Conservation (phyloP, 1,140 invertebrate species). For the Holotrichia oblita region DNA sequence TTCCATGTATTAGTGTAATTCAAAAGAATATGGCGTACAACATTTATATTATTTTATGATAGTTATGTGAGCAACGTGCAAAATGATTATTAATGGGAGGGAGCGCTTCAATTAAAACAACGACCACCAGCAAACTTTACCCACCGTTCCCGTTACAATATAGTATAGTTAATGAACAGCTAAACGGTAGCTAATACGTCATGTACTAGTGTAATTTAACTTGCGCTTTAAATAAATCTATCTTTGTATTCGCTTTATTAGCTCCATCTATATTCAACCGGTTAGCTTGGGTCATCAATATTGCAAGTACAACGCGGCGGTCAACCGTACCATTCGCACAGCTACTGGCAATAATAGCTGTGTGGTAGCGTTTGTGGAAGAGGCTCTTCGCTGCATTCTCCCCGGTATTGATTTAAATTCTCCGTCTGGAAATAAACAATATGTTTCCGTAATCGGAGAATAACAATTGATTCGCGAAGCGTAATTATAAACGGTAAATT, state of each 20-base stretch:
- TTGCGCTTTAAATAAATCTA: slow-evolving; percentile 18
- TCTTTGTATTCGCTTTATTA: slow-evolving; percentile 17
- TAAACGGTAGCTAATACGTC: slow-evolving; percentile 1
- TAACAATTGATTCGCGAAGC: neutral
- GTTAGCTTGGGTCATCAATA: neutral
- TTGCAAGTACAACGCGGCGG: neutral
- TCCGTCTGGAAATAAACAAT: neutral
- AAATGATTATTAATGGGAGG: too few relatives aligned
- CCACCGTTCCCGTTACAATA: too few relatives aligned
- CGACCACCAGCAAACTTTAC: too few relatives aligned
- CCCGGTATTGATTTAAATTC: slow-evolving; percentile 1
- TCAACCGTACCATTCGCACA: too few relatives aligned
- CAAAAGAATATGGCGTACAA: too few relatives aligned
- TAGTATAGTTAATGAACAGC: neutral
- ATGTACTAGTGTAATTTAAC: slow-evolving; percentile 1
- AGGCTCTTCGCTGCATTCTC: neutral
- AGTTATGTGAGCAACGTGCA: too few relatives aligned
- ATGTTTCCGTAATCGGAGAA: neutral
- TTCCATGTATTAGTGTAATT: too few relatives aligned
- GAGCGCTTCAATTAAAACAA: too few relatives aligned
- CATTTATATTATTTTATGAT: too few relatives aligned
- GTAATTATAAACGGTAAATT: slow-evolving; percentile 14
- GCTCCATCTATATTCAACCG: neutral
- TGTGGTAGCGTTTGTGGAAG: neutral
- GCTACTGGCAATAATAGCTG: neutral